Base-by-base conservation (phyloP, 2,113 vertebrate species). In the Eudyptes chrysolophus region DNA sequence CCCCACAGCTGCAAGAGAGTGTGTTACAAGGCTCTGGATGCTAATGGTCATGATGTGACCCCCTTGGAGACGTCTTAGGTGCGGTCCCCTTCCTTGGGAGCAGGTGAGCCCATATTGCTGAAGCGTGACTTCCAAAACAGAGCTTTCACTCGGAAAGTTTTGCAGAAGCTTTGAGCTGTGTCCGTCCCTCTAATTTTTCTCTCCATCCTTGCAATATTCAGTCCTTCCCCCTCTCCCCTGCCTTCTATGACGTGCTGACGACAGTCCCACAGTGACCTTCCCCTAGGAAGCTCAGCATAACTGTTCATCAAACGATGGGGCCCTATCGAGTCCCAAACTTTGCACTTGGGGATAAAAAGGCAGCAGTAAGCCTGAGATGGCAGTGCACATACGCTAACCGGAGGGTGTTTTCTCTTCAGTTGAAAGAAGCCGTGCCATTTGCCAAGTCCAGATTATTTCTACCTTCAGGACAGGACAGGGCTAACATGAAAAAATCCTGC, bases 371-470 rank as follows among this genome's bases (percentile, higher is more conserved):
- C 34, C 51, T 30, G 17, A 66, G 19, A 8, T 34, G 46, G 29
- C 52, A 55, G 24, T 1, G 16, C 79, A 49, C 27, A 38, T 13
- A 7, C 25, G 13, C 18, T 61, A 71, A 29, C 66, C 3, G 1
- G 81, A 75, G 36, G 13, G 25, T 19, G 34, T 46, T 64, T 89
- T 38, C 27, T 88, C 32, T 61, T 80, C 38, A 29, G 24, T 1
- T 44, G n/a, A 84, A 86, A 83, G 38, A 90, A 90, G 46, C 74
- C 22, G 21, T 71, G 55, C 48, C 4, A 69, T 26, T 36, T 84
- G 60, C 18, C 65, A 94, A 92, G 30, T 76, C 80, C 70, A 96
- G 54, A 60, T 95, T 54, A 40, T 27, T 92, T 89, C 70, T 93
- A 91, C 65, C 44, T 96, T 95, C 66, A 58, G 42, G 74, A 79